These are phyloP conservation scores for Distichodus sexfasciatus DNA, from an alignment of 2,797 vertebrate genomes.

Conservation along the genomic window DNA sequence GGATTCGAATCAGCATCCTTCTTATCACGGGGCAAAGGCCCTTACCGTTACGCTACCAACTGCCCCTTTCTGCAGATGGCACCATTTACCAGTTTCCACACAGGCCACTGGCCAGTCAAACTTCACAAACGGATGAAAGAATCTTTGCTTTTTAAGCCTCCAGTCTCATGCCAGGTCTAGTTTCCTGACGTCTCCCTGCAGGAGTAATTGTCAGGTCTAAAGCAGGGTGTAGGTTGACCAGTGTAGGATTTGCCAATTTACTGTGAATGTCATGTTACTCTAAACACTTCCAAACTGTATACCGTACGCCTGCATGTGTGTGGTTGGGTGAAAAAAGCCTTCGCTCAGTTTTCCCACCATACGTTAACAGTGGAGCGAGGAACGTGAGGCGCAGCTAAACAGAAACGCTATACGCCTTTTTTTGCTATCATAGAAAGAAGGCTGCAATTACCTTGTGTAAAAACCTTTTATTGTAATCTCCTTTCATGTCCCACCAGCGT, in stretches of 20 bases:
- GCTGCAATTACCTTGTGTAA: conserved; percentile 24
- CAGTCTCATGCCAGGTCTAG: conserved; percentile 60
- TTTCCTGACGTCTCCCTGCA: conserved; percentile 58
- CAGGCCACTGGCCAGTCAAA: conserved; percentile 16
- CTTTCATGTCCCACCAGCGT: conserved; percentile 3
- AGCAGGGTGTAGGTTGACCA: conserved; percentile 39
- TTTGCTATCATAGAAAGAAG: conserved; percentile 37
- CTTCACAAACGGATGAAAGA: neutral
- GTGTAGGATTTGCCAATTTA: conserved; percentile 61
- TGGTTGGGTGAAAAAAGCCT: conserved; percentile 55
- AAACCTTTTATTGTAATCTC: conserved; percentile 1
- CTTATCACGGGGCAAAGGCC: too few species aligned
- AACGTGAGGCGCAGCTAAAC: conserved; percentile 44
- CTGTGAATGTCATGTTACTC: conserved; percentile 67
- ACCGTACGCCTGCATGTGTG: conserved; percentile 56
- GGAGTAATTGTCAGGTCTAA: conserved; percentile 57
- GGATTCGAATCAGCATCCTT: too few species aligned
- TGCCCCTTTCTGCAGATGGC: too few species aligned
- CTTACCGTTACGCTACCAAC: too few species aligned
- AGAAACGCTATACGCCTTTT: conserved; percentile 3
- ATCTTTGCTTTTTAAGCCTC: conserved; percentile 4
- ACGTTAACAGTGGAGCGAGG: conserved; percentile 54
- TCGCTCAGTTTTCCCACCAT: conserved; percentile 57
- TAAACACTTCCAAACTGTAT: conserved; percentile 69
- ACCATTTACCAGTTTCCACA: conserved; percentile 28